phyloP scores from a whole-genome alignment of 2,888 invertebrate species.

The Athalia circularis region DNA sequence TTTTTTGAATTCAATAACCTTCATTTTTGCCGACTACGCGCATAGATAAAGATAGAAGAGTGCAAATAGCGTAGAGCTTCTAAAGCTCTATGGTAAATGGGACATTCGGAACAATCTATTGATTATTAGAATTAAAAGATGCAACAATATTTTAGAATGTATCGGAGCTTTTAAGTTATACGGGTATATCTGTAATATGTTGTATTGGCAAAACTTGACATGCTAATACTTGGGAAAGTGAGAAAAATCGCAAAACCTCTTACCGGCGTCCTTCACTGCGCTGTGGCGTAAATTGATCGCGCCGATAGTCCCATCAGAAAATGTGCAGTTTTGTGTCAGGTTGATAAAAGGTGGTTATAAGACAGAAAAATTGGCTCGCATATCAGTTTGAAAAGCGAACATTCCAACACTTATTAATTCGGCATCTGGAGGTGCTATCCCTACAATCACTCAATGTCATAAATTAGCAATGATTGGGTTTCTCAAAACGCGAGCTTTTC shows the following conservation, averaged over 20 bases:
- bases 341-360: conserved; percentile 18
- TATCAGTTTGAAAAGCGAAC: not conserved
- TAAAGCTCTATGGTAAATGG: too few species aligned
- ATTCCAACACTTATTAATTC: not conserved
- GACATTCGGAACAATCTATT: too few species aligned
- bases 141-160: not conserved
- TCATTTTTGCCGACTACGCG: not conserved
- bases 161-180: not conserved
- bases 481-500: not conserved
- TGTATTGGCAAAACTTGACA: conserved; percentile 28
- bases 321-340: conserved; percentile 20
- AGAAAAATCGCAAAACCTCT: not conserved
- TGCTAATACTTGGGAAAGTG: not conserved
- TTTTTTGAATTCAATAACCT: conserved; percentile 20
- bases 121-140: not conserved
- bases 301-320: conserved; percentile 10
- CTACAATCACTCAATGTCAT: not conserved
- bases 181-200: not conserved
- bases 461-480: not conserved
- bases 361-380: conserved; percentile 7
- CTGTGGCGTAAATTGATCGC: conserved; percentile 36
- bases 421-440: not conserved
- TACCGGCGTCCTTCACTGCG: conserved; percentile 40
- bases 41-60: conserved; percentile 3
- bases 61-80: too few species aligned